Evolutionary conservation across 2,113 vertebrate species (phyloP).

Genomic region (Periophthalmus modestus): DNA sequence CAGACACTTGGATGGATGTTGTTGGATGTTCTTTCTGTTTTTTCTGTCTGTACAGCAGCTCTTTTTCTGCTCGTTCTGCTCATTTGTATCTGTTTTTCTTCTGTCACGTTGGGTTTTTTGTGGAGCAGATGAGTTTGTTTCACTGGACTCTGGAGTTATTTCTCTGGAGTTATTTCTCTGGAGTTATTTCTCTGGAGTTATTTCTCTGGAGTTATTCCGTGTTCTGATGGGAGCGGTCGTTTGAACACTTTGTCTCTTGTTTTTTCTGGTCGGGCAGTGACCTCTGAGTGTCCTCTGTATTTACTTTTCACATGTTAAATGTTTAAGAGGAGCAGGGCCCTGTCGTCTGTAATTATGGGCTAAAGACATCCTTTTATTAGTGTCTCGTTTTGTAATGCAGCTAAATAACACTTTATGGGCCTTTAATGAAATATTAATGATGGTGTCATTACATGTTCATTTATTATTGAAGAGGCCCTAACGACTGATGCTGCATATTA

Average conservation of each 20-base stretch:
- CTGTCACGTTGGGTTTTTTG: slow-evolving; percentile 38
- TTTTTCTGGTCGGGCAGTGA: no score
- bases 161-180: no score
- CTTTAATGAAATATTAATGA: slow-evolving; percentile 85
- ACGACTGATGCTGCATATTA: slow-evolving; percentile 81
- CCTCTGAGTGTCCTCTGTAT: slow-evolving; percentile 56
- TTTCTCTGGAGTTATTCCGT: slow-evolving; percentile 12
- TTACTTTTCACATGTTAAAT: slow-evolving; percentile 51
- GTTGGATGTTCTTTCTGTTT: no score
- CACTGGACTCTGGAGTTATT: slow-evolving; percentile 11
- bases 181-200: no score
- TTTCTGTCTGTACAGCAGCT: slow-evolving; percentile 34
- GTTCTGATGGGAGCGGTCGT: slow-evolving; percentile 20
- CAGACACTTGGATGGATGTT: slow-evolving; percentile 14
- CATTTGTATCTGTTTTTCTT: slow-evolving; percentile 31
- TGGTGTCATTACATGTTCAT: slow-evolving; percentile 81
- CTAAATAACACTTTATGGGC: slow-evolving; percentile 85
- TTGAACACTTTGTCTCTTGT: no score
- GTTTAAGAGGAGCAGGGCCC: slow-evolving; percentile 58
- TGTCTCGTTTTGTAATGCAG: slow-evolving; percentile 81
- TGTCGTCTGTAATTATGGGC: slow-evolving; percentile 63
- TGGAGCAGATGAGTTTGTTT: slow-evolving; percentile 24
- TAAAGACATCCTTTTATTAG: slow-evolving; percentile 78
- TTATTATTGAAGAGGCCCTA: slow-evolving; percentile 80
- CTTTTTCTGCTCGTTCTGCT: slow-evolving; percentile 20